A percentile compares a stretch with the other conserved stretches of the same genome.
These are phyloP conservation scores for Papilio aristodemus DNA, from an alignment of 1,140 invertebrate genomes.

Conservation along the genomic window DNA sequence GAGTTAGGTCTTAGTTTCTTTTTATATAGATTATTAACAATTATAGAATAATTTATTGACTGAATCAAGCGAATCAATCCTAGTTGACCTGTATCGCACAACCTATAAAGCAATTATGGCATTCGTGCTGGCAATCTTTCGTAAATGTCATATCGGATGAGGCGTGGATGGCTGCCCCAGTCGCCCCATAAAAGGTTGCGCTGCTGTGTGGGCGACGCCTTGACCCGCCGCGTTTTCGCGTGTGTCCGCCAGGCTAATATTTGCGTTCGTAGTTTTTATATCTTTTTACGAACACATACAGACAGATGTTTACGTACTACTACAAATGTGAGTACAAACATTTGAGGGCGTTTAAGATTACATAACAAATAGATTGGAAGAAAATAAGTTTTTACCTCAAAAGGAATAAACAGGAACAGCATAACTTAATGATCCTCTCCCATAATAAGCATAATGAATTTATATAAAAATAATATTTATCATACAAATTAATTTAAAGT, in stretches of 20 bases:
- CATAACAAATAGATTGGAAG: neutral
- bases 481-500: too few relatives aligned
- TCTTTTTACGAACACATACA: neutral
- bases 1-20: too few relatives aligned
- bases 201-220: slow-evolving; percentile 9
- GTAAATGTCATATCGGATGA: slow-evolving; percentile 13
- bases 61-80: neutral
- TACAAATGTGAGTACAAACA: neutral
- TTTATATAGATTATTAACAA: too few relatives aligned
- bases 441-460: too few relatives aligned
- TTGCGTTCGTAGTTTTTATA: slow-evolving; percentile 21
- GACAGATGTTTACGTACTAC: neutral
- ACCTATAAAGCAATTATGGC: neutral
- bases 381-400: neutral
- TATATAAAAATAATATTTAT: too few relatives aligned
- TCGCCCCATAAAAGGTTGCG: slow-evolving; percentile 14
- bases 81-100: neutral
- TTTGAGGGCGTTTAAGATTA: neutral
- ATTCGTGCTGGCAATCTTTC: neutral
- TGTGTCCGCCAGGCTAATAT: slow-evolving; percentile 21
- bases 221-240: slow-evolving; percentile 24
- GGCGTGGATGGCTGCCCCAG: neutral
- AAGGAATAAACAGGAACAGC: neutral
- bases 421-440: too few relatives aligned
- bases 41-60: too few relatives aligned